These are phyloP conservation scores for Tachycineta bicolor DNA, from an alignment of 2,113 vertebrate genomes.

Conservation along the genomic window DNA sequence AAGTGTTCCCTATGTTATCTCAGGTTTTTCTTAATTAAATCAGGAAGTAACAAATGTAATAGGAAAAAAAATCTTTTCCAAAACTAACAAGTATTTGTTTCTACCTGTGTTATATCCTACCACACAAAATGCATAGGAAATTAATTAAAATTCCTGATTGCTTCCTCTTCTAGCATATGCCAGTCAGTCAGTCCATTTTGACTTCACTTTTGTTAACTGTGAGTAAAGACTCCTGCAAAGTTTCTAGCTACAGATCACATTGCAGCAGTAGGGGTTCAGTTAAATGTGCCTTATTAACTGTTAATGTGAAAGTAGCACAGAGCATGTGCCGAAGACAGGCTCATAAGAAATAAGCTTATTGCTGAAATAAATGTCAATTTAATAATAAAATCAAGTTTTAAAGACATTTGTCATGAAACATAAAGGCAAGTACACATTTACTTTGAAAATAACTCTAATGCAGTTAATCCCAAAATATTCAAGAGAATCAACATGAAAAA, in stretches of 20 bases:
- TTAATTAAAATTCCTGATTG: background rate
- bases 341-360: conserved; percentile 43
- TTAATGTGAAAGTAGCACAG: conserved; percentile 61
- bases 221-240: conserved; percentile 58
- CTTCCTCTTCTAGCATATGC: background rate
- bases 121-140: background rate
- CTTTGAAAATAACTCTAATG: background rate
- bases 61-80: background rate
- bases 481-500: background rate
- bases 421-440: background rate
- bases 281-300: conserved; percentile 69
- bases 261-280: conserved; percentile 36
- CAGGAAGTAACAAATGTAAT: background rate
- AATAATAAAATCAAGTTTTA: conserved; percentile 52
- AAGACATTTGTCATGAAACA: conserved; percentile 48
- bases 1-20: background rate
- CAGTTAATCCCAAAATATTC: background rate
- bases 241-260: conserved; percentile 42
- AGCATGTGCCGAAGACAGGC: conserved; percentile 33
- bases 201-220: conserved; percentile 21
- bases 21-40: background rate
- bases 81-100: background rate
- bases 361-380: conserved; percentile 64
- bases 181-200: background rate
- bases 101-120: background rate